phyloP scores from a whole-genome alignment of 2,797 vertebrate species.

The Cercopithecus petaurista region DNA sequence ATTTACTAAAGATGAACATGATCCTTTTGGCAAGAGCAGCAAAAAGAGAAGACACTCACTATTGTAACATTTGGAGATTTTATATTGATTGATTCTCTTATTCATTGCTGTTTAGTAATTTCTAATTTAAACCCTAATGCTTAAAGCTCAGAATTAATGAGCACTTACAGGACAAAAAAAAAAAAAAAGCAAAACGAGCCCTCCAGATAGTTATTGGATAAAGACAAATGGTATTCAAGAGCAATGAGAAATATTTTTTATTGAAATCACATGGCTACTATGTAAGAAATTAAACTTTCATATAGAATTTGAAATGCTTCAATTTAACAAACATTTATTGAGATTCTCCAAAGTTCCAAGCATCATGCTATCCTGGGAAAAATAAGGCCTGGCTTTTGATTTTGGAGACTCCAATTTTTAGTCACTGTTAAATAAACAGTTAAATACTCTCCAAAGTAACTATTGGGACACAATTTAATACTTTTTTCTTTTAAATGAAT shows the following conservation, averaged over 20 bases:
- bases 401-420: not conserved
- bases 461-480: not conserved
- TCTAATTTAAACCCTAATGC: not conserved
- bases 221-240: not conserved
- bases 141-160: conserved; percentile 14
- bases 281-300: not conserved
- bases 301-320: not conserved
- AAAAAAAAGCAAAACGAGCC: not conserved
- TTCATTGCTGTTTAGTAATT: not conserved
- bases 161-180: not conserved
- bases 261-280: not conserved
- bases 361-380: not conserved
- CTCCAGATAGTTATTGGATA: not conserved
- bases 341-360: not conserved
- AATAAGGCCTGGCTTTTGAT: not conserved
- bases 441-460: not conserved
- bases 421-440: not conserved
- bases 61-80: not conserved
- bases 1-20: not conserved
- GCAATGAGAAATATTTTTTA: not conserved
- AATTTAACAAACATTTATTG: not conserved
- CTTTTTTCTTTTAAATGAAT: not conserved
- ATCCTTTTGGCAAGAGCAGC: not conserved
- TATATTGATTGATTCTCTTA: not conserved
- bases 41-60: not conserved